Base-by-base conservation (phyloP, 2,113 vertebrate species). In the Rhegmatorhina hoffmannsi region DNA sequence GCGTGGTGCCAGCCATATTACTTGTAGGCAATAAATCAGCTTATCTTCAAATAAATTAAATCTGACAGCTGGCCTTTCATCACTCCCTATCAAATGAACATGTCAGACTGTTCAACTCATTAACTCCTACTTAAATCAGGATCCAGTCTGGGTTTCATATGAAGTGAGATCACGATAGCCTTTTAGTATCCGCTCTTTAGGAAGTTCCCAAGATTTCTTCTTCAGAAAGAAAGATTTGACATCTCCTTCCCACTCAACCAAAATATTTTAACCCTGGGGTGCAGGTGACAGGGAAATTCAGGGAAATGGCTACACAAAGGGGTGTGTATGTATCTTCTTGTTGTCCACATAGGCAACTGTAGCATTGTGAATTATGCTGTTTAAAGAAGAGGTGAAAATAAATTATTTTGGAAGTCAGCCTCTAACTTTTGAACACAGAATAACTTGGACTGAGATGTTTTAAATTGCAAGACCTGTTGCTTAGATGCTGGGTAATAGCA, bases 1-100 rank as follows among this genome's bases (percentile, higher is more conserved):
- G 50, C 38, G 67, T 47, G 70, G 26, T 85, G 72, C 86, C 93
- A 96, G 56, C 72, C 62, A 4, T 88, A 56, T 84, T 95, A 72
- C 90, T 95, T 90, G 90, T 95, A 94, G 96, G 83, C 90, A 94
- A 88, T 95, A 97, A 95, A 96, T 97, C 95, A 89, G 93, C 93
- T 96, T 96, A 96, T 96, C 94, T 95, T 96, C 52, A 92, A 69
- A 64, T 73, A 96, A 96, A 96, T 92, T 59, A 60, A 88, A 90
- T 87, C 83, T 96, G 95, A 95, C 94, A 92, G 92, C 69, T 95
- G 86, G 75, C 87, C 83, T 94, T 97, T 97, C 93, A 94, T 93
- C 94, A 92, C 92, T 89, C 85, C 85, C 88, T 95, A 87, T 94
- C 90, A 96, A 90, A 72, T 93, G 88, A 93, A 78, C 68, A 67